Percentiles rank a stretch among this genome's conserved stretches.
phyloP scores from a whole-genome alignment of 2,888 invertebrate species.

The Isotomurus palustris region DNA sequence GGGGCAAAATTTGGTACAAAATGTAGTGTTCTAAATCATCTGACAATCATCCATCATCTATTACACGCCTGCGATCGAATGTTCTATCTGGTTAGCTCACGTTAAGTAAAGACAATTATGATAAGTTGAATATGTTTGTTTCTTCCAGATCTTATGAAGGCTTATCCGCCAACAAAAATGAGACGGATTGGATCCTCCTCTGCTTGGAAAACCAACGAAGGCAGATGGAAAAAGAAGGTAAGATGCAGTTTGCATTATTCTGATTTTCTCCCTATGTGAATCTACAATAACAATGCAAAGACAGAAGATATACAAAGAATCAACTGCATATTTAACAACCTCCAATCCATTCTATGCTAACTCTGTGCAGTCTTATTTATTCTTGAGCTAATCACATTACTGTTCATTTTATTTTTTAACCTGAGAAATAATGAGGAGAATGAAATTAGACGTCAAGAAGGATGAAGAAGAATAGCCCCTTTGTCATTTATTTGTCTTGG shows the following conservation, averaged over 20 bases:
- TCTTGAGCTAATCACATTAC: not conserved
- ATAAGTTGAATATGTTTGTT: too few species aligned
- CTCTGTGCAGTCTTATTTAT: not conserved
- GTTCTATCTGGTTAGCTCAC: too few species aligned
- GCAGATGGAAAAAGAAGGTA: slow-evolving; percentile 16
- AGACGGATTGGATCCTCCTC: slow-evolving; percentile 35
- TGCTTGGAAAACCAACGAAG: slow-evolving; percentile 35
- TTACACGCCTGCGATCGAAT: too few species aligned
- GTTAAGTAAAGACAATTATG: too few species aligned
- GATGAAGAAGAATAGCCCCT: slow-evolving; percentile 8
- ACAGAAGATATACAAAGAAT: too few species aligned
- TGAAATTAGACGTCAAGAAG: slow-evolving; percentile 11
- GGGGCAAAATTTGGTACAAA: too few species aligned
- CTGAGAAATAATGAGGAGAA: slow-evolving; percentile 3
- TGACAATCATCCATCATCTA: too few species aligned
- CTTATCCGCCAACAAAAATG: slow-evolving; percentile 15
- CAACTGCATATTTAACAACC: too few species aligned
- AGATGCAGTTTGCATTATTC: not conserved
- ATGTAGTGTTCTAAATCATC: too few species aligned
- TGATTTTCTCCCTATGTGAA: not conserved
- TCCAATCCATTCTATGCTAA: too few species aligned
- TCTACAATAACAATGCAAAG: not conserved
- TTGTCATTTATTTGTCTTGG: slow-evolving; percentile 12
- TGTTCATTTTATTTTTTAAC: too few species aligned
- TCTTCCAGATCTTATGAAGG: not conserved